Evolutionary conservation across 2,797 vertebrate genomes (phyloP), one percentile per base, ranked within the genome.

Genomic region (Uromys caudimaculatus): DNA sequence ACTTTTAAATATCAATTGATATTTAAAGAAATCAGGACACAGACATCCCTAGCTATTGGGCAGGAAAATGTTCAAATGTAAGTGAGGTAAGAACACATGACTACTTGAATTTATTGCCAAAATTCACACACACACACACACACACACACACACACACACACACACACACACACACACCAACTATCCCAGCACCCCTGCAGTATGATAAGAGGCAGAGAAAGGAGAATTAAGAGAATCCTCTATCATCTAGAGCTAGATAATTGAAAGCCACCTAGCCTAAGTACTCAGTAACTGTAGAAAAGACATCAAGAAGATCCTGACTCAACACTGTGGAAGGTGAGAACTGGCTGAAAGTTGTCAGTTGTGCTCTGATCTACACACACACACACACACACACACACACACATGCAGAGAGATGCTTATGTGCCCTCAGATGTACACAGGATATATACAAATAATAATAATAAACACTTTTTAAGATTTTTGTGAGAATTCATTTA

Each of bases 401-500:
- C 67, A 3, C n/a, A 58, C 27, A 77, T 16, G 13, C 21, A 62
- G 24, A 62, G 38, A 56, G 16, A 56, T 6, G 10, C 6, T 0
- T 12, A 35, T 11, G 23, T 32, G 27, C 16, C 81, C 41, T 64
- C 82, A 64, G 1, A 32, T 12, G 19, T 0, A 1, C 41, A 47
- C 3, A 3, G 32, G 3, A 67, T 67, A n/a, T 50, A 50, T 52
- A 23, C 44, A 85, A 16, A 52, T 21, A 85, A 69, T 16, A 50
- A 52, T 21, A 1, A 62, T 95, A 77, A 76, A 58, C n/a, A 60
- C 19, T 44, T 75, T 79, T 71, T 17, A 79, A 94, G 96, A 44
- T n/a, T 85, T 84, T n/a, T 50, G 38, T 76, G 38, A 89, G 94
- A 92, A 38, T 12, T 84, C 23, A 58, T 64, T 71, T 91, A 96